These are phyloP conservation scores for Ceyx margarethae DNA, from an alignment of 2,113 vertebrate species.

Conservation along the genomic window DNA sequence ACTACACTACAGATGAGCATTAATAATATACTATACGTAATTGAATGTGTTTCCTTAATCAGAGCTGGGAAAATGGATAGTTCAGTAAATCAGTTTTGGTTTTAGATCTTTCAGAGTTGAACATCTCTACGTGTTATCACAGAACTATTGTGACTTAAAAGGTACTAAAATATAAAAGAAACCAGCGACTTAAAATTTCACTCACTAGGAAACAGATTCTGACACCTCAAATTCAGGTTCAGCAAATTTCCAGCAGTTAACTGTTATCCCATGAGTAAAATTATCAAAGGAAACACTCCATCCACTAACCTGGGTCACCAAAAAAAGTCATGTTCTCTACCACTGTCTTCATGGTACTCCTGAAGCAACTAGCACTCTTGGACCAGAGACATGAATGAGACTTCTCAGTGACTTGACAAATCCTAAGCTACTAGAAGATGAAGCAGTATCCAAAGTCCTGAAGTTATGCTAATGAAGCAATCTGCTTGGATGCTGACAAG, in stretches of 20 bases:
- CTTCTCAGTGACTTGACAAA: neutral
- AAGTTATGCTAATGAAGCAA: neutral
- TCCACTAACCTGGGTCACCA: neutral
- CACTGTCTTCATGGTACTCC: neutral
- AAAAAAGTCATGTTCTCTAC: neutral
- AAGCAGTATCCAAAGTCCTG: neutral
- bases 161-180: neutral
- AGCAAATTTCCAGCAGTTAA: neutral
- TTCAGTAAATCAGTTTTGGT: conserved; percentile 46
- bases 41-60: conserved; percentile 62
- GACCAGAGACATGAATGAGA: neutral
- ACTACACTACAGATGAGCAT: conserved; percentile 58
- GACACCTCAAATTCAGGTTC: neutral
- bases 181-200: neutral
- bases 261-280: neutral
- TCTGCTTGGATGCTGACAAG: neutral
- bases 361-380: rapidly evolving
- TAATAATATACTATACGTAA: conserved; percentile 63
- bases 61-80: conserved; percentile 55
- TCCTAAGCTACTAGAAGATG: neutral
- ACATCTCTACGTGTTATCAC: neutral
- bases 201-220: neutral
- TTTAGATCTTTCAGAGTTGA: conserved; percentile 9
- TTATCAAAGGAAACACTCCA: neutral
- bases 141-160: neutral